Conservation (phyloP, 1,140 invertebrate species). For the Papilio polyxenes region DNA sequence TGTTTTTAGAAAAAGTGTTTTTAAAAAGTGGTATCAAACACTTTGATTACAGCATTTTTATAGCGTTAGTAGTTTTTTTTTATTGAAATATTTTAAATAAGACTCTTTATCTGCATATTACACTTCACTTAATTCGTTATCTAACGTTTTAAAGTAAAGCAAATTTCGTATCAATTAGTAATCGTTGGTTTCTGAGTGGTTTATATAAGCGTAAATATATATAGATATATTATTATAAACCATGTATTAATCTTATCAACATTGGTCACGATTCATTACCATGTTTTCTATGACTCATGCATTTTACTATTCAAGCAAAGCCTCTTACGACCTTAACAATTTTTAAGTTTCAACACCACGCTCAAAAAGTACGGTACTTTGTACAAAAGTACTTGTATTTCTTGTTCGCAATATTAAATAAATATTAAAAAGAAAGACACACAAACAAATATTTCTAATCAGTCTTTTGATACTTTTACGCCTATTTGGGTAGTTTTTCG, state of each 20-base stretch:
- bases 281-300: constrained; percentile 53
- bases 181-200: neutral
- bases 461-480: neutral
- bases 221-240: neutral
- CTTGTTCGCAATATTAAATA: neutral
- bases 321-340: constrained; percentile 41
- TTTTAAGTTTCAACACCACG: constrained; percentile 30
- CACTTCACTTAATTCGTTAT: neutral
- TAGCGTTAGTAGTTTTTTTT: neutral
- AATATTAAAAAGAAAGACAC: neutral
- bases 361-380: neutral
- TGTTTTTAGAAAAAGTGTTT: neutral
- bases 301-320: constrained; percentile 57
- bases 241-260: neutral
- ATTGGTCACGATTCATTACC: constrained; percentile 32
- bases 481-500: neutral
- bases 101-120: neutral
- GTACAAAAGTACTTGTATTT: neutral
- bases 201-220: neutral
- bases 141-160: constrained; percentile 4
- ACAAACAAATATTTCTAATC: neutral
- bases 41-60: neutral
- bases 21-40: neutral
- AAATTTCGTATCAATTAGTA: constrained; percentile 26
- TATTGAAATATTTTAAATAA: neutral